A percentile compares a stretch with the other conserved stretches of the same genome.
Conservation (phyloP, 92 coral and sea anemone species). For the Meandrina meandrites region DNA sequence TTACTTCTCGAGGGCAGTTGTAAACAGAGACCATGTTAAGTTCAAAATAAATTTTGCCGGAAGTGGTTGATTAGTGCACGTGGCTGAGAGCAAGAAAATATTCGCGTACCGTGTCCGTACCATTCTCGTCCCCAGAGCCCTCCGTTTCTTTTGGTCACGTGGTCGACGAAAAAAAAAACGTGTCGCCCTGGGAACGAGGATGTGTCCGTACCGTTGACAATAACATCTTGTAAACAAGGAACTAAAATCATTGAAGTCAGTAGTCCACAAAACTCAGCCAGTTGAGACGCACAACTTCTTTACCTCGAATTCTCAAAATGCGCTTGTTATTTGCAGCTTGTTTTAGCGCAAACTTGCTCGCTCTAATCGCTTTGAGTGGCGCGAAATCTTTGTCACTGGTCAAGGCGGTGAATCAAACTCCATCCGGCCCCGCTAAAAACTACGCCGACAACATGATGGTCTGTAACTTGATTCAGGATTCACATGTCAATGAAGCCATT, state of each 20-base stretch:
- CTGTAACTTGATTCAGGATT: background rate
- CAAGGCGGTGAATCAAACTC: background rate
- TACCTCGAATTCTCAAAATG: background rate
- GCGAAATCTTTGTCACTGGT: background rate
- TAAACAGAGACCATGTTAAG: too few species aligned
- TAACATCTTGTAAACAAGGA: background rate
- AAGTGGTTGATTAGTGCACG: background rate
- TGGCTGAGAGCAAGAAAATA: constrained; percentile 1
- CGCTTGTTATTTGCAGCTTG: background rate
- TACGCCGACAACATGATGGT: background rate
- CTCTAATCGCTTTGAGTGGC: background rate
- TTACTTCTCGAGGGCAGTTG: too few species aligned
- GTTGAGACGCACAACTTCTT: background rate
- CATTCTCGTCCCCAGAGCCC: too few species aligned
- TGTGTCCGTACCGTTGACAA: too few species aligned
- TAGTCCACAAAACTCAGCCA: background rate
- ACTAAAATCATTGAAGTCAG: background rate
- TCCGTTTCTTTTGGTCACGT: too few species aligned
- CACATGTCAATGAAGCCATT: background rate
- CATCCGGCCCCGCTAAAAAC: too few species aligned
- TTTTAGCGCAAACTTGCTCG: background rate
- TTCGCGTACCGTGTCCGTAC: background rate
- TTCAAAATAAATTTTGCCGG: background rate
- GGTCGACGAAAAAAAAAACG: too few species aligned
- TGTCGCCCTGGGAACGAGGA: too few species aligned